These are phyloP conservation scores for Bungarus multicinctus DNA, from an alignment of 2,113 vertebrate genomes.

Conservation along the genomic window DNA sequence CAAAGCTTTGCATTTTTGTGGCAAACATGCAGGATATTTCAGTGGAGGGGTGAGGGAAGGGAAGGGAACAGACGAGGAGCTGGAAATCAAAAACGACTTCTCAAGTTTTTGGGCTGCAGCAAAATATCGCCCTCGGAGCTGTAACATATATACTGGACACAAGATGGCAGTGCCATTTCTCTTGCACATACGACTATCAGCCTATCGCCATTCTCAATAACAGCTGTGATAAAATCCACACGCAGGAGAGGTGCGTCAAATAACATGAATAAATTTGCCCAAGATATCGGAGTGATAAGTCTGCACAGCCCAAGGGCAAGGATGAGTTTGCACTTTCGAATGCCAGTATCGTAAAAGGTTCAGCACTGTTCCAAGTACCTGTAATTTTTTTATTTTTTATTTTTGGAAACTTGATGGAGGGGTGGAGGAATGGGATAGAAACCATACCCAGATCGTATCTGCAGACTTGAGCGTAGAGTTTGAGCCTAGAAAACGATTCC, in stretches of 20 bases:
- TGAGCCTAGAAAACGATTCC: conserved; percentile 93
- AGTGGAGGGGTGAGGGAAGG: too few relatives aligned
- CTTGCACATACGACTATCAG: neutral
- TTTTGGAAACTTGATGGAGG: neutral
- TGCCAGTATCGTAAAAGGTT: too few relatives aligned
- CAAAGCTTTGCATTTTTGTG: neutral
- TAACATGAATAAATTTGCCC: neutral
- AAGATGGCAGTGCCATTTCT: neutral
- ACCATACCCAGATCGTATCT: conserved; percentile 89
- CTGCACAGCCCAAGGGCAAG: neutral
- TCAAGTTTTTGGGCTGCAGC: neutral
- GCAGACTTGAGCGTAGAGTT: conserved; percentile 97
- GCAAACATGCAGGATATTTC: neutral
- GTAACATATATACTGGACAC: too few relatives aligned
- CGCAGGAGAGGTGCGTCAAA: neutral
- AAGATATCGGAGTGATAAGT: neutral
- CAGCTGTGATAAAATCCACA: neutral
- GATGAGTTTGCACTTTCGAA: neutral
- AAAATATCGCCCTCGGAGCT: neutral
- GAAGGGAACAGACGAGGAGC: neutral
- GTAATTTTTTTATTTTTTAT: neutral
- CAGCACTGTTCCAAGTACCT: neutral
- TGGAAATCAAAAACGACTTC: neutral
- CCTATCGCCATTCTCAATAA: neutral
- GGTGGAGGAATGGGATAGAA: neutral